Percentiles rank a stretch among this genome's conserved stretches.
phyloP scores from a whole-genome alignment of 2,797 vertebrate species.

The Alosa sapidissima region DNA sequence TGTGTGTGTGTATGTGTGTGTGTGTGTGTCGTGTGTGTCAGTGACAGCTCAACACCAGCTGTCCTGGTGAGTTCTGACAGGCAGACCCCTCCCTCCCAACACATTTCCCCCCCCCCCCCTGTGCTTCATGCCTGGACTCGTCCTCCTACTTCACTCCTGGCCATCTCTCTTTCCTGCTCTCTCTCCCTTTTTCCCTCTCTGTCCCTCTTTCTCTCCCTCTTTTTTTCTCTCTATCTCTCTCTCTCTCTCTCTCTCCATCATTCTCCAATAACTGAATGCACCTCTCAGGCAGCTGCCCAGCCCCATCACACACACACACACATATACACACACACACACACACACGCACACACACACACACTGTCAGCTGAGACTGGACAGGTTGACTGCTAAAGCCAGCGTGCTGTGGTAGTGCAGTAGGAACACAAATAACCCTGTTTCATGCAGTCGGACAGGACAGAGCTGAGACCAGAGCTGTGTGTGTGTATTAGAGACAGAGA shows the following conservation, averaged over 20 bases:
- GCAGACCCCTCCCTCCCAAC: background rate
- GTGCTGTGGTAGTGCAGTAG: background rate
- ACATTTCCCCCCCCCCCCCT: background rate
- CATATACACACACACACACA: slow-evolving; percentile 12
- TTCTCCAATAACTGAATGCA: background rate
- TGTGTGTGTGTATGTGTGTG: background rate
- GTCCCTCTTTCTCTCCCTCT: background rate
- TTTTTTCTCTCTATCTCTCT: background rate
- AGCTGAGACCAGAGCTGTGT: no score
- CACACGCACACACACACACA: slow-evolving; percentile 8
- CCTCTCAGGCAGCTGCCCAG: slow-evolving; percentile 12
- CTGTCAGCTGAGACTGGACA: background rate
- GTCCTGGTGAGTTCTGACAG: background rate
- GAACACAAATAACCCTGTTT: background rate
- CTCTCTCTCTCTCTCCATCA: background rate
- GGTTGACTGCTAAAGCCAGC: background rate
- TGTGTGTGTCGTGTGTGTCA: background rate
- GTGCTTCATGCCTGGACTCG: slow-evolving; percentile 28
- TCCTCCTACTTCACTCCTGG: slow-evolving; percentile 3
- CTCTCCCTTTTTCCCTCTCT: background rate
- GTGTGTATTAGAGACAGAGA: no score
- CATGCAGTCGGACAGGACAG: no score
- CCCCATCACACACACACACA: background rate
- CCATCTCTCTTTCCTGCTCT: background rate
- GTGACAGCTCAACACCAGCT: slow-evolving; percentile 25